Conservation (phyloP, 1,140 invertebrate genomes). For the Ptiloglossa arizonensis region DNA sequence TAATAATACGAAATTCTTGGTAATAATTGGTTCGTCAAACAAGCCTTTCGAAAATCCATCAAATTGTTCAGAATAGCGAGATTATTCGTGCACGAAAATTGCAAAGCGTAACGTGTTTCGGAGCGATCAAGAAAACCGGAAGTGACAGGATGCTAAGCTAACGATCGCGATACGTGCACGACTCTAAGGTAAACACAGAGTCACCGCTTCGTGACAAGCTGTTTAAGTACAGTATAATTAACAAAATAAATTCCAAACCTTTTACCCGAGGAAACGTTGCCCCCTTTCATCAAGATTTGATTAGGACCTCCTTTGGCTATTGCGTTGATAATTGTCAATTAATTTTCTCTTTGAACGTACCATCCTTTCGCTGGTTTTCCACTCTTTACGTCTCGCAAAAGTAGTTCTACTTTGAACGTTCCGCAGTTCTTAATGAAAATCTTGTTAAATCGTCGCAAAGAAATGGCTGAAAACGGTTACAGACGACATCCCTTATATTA, state of each 20-base stretch:
- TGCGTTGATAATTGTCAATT: background rate
- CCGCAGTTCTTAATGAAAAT: background rate
- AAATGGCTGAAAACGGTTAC: too few relatives aligned
- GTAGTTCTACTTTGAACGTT: background rate
- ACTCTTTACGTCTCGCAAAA: background rate
- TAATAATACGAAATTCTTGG: background rate
- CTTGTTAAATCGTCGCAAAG: too few relatives aligned
- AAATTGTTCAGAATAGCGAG: background rate
- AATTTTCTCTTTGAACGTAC: background rate
- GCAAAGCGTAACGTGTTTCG: background rate
- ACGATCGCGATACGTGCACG: background rate
- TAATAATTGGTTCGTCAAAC: background rate
- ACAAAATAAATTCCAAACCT: background rate
- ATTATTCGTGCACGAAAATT: background rate
- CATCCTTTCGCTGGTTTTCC: background rate
- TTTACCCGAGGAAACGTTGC: background rate
- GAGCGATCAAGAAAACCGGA: background rate
- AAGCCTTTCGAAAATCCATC: background rate
- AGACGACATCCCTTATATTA: too few relatives aligned
- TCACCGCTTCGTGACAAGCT: background rate
- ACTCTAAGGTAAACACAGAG: slow-evolving; percentile 11
- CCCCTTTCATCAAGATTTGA: background rate
- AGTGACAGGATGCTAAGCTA: background rate
- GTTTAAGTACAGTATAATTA: background rate
- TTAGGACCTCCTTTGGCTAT: background rate